Evolutionary conservation across 2,113 vertebrate genomes (phyloP).

Genomic region (Odobenus rosmarus): DNA sequence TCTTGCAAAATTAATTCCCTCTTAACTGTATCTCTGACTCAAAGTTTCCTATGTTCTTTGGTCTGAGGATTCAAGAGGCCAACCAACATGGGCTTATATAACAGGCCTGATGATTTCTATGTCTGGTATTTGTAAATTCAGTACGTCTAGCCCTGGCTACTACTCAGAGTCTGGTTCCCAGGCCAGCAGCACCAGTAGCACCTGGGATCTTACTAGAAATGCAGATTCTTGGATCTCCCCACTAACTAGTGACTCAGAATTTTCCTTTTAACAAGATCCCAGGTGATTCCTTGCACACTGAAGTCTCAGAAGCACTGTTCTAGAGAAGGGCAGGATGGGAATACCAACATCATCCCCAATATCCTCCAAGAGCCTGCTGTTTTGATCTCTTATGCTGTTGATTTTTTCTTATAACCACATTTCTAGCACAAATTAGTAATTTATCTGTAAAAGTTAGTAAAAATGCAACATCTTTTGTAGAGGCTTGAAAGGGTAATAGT

Average conservation of each 20-base stretch:
- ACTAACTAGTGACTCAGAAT: neutral
- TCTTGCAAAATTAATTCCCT: neutral
- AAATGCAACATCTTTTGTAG: neutral
- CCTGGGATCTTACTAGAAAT: neutral
- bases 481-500: neutral
- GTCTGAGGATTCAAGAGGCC: neutral
- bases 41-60: neutral
- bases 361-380: neutral
- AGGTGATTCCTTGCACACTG: neutral
- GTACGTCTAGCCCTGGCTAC: neutral
- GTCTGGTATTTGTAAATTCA: neutral
- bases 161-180: neutral
- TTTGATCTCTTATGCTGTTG: neutral
- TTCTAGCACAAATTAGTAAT: neutral
- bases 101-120: neutral
- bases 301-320: neutral
- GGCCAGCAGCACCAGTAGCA: neutral
- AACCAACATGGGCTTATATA: neutral
- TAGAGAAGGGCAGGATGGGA: neutral
- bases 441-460: constrained; percentile 10
- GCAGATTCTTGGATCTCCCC: neutral
- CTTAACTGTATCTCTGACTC: neutral
- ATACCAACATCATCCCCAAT: neutral
- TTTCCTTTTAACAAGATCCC: neutral
- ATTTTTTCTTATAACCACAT: neutral